Evolutionary conservation across 1,140 invertebrate species (phyloP).

Genomic region (Hyphantria cunea): DNA sequence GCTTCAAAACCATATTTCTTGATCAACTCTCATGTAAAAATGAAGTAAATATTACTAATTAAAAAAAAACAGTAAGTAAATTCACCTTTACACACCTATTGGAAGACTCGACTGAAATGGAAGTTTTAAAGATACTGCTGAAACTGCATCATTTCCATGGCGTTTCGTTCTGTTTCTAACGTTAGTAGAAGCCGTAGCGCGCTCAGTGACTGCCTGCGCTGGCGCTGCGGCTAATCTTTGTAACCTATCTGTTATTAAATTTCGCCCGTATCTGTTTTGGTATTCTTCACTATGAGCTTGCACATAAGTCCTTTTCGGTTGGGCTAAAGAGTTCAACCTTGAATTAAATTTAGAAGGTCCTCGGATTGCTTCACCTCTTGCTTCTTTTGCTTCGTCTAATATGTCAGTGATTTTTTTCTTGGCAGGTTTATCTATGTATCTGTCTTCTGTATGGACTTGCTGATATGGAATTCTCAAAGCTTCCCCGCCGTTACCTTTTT

Average conservation of each 20-base stretch:
- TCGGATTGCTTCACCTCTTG: constrained; percentile 66
- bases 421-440: constrained; percentile 32
- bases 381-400: constrained; percentile 68
- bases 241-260: constrained; percentile 41
- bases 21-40: too few relatives aligned
- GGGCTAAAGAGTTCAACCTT: constrained; percentile 62
- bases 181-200: constrained; percentile 26
- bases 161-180: constrained; percentile 37
- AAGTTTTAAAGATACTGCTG: constrained; percentile 26
- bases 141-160: constrained; percentile 23
- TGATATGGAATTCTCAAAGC: constrained; percentile 31
- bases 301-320: constrained; percentile 61
- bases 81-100: constrained; percentile 77
- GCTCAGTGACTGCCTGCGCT: constrained; percentile 26
- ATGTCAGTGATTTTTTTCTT: constrained; percentile 58
- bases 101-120: constrained; percentile 30
- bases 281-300: constrained; percentile 58
- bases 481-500: constrained; percentile 5
- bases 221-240: constrained; percentile 34
- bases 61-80: constrained; percentile 21
- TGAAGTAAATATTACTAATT: constrained; percentile 2
- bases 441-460: constrained; percentile 35
- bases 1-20: too few relatives aligned
- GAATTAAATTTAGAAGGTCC: constrained; percentile 58
- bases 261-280: constrained; percentile 48